Base-by-base conservation (phyloP, 2,113 vertebrate genomes). In the Engraulis encrasicolus region DNA sequence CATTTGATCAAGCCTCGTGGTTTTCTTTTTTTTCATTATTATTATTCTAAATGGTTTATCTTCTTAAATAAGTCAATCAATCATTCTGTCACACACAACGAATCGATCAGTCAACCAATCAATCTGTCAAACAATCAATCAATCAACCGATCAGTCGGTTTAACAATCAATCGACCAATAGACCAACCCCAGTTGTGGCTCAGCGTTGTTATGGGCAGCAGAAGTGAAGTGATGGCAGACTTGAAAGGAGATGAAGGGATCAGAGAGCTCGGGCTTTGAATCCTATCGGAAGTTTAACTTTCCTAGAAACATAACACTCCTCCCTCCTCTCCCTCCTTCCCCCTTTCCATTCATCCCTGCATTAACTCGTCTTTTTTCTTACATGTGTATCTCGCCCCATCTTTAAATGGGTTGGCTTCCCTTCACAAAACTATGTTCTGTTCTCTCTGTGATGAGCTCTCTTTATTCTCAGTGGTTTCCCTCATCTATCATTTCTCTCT, bases 361-460 rank as follows among this genome's bases (percentile, higher is more conserved):
- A 45, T 58, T n/a, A 23, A n/a, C 20, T 23, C 11, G 27, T 11
- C 58, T 27, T 58, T 20, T n/a, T n/a, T 23, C 1, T 20, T 20
- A 58, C 54, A 20, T 66, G 31, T 31, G 12, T 66, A 66, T 66
- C 58, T 31, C 27, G 58, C 2, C 58, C 27, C 23, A 61, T 61
- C 58, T 23, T 7, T 6, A 61, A n/a, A 66, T 66, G 9, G 2
- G 7, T 31, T 66, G 9, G 2, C 2, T 31, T 9, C 58, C 27
- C 58, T 66, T 66, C 2, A 23, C 23, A 23, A n/a, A 12, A 14
- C 27, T 66, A n/a, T 52, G 15, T 52, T 5, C 50, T 66, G 58
- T 66, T 66, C n/a, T 31, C 9, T 23, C 1, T 7, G 23, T 27
- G 23, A 31, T 87, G 88, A 82, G 83, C 79, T 78, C 74, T 52